These are phyloP conservation scores for Odobenus rosmarus DNA, from an alignment of 2,113 vertebrate genomes.

Conservation along the genomic window DNA sequence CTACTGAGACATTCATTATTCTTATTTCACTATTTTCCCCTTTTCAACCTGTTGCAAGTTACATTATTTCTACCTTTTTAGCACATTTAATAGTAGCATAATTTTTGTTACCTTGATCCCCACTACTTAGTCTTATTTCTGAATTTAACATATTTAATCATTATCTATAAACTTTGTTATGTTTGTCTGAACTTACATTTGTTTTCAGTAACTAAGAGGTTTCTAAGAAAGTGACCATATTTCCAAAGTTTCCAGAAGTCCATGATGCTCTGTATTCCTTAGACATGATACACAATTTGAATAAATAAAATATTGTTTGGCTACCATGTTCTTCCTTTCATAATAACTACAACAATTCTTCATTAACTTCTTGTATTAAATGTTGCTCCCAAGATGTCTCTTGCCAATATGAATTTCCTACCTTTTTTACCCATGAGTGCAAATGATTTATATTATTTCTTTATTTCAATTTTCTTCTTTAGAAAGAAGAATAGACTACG, in stretches of 20 bases:
- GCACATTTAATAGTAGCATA: not conserved
- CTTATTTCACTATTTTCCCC: not conserved
- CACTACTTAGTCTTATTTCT: not conserved
- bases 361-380: not conserved
- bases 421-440: not conserved
- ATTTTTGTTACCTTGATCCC: not conserved
- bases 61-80: not conserved
- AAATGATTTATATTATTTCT: not conserved
- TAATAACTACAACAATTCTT: not conserved
- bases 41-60: not conserved
- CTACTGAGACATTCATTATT: not conserved
- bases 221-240: not conserved
- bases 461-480: not conserved
- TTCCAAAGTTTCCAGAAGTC: not conserved
- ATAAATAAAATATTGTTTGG: not conserved
- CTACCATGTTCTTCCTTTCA: not conserved
- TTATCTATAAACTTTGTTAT: not conserved
- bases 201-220: not conserved
- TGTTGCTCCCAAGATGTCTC: not conserved
- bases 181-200: not conserved
- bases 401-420: not conserved
- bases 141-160: not conserved
- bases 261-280: not conserved
- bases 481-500: not conserved
- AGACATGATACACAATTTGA: not conserved